Percentiles rank a stretch among this genome's conserved stretches.
Conservation (phyloP, 2,797 vertebrate genomes). For the Petrocephalus sullivani region DNA sequence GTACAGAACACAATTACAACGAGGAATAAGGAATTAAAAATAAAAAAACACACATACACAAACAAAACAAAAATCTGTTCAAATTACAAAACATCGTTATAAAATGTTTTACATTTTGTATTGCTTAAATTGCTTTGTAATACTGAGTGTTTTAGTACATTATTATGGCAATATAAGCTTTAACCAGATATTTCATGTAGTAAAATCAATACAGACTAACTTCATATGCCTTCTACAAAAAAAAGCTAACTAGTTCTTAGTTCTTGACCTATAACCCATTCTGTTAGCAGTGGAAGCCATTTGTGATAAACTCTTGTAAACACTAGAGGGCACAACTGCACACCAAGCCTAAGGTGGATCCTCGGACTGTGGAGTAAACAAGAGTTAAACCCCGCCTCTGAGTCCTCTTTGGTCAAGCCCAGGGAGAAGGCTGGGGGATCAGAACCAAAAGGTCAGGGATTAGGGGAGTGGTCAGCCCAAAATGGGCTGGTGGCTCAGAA, state of each 20-base stretch:
- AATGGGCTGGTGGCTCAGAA: conserved; percentile 40
- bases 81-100: conserved; percentile 49
- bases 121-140: conserved; percentile 63
- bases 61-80: conserved; percentile 47
- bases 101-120: conserved; percentile 53
- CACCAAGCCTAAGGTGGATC: not conserved
- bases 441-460: conserved; percentile 40
- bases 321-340: not conserved
- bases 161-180: conserved; percentile 38
- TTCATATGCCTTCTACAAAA: not conserved
- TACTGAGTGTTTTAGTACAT: conserved; percentile 55
- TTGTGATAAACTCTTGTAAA: conserved; percentile 16
- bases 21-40: conserved; percentile 28
- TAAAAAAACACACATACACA: conserved; percentile 42
- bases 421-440: conserved; percentile 30
- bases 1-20: conserved; percentile 16
- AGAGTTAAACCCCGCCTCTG: conserved; percentile 38
- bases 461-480: not conserved
- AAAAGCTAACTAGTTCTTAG: not conserved
- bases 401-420: conserved; percentile 70
- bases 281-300: conserved; percentile 11
- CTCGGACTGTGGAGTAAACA: conserved; percentile 4
- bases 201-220: conserved; percentile 40
- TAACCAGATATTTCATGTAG: conserved; percentile 30
- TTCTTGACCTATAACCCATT: conserved; percentile 7